Evolutionary conservation across 1,140 invertebrate species (phyloP).

Genomic region (Euglossa dilemma): DNA sequence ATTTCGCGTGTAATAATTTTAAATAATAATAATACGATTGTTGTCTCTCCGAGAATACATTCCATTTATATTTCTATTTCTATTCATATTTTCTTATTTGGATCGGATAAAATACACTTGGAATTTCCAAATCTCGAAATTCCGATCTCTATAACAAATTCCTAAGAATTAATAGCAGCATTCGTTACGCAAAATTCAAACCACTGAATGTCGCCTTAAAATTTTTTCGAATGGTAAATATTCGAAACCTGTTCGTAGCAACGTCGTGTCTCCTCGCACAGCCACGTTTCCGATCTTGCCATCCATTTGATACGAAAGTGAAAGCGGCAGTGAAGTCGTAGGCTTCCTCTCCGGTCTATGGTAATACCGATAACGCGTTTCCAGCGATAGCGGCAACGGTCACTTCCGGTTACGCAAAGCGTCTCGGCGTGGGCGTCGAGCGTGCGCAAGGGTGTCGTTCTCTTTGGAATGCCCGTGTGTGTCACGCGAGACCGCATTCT

Average conservation of each 20-base stretch:
- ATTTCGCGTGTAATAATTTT: too few species aligned
- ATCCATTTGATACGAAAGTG: slow-evolving; percentile 36
- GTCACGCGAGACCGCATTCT: slow-evolving; percentile 62
- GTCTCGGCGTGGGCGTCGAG: slow-evolving; percentile 15
- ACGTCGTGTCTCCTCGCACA: neutral
- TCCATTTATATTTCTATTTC: too few species aligned
- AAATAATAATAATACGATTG: too few species aligned
- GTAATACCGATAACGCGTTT: slow-evolving; percentile 51
- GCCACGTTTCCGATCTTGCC: neutral
- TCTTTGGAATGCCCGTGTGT: slow-evolving; percentile 13
- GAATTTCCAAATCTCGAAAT: too few species aligned
- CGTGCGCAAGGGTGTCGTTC: slow-evolving; percentile 1
- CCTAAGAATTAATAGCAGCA: too few species aligned
- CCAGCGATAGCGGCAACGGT: slow-evolving; percentile 2
- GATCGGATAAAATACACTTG: too few species aligned
- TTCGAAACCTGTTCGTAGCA: neutral
- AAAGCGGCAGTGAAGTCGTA: slow-evolving; percentile 35
- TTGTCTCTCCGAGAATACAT: too few species aligned
- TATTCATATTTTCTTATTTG: too few species aligned
- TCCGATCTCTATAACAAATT: too few species aligned
- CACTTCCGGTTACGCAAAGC: neutral
- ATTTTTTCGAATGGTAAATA: too few species aligned
- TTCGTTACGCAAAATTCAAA: too few species aligned
- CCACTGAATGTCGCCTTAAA: too few species aligned
- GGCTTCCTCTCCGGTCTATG: slow-evolving; percentile 10